Evolutionary conservation across 1,140 invertebrate genomes (phyloP), one percentile per base, ranked within the genome.

Genomic region (Oreohelix idahoensis): DNA sequence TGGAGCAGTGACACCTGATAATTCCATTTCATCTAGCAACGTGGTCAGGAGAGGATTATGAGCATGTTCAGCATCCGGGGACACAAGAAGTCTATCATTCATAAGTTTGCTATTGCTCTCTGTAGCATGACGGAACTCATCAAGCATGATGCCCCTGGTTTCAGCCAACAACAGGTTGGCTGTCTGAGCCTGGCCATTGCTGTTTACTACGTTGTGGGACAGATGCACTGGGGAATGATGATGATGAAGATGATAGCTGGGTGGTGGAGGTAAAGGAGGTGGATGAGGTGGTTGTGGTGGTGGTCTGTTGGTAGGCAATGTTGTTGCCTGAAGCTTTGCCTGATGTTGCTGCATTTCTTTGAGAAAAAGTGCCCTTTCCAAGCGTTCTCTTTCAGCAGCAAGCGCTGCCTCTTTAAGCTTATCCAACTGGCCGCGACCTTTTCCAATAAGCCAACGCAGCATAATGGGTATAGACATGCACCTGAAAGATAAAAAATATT

Each of bases 381-480:
- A 13, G 29, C 45, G 36, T 23, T 71, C 53, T 38, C 80, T 63
- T 66, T 82, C 78, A 26, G 78, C 69, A 35, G 86, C 84, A 49
- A 73, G 69, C 8, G 86, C 86, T 45, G 82, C 86, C 29, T 80
- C 86, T 42, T 82, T 84, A 53, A 86, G 80, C 29, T 88, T 89
- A 39, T 87, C 83, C 36, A 92, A 84, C 71, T 91, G 86, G 49
- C 84, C 86, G 23, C 84, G 88, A 29, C 92, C 92, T 84, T 94
- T 95, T 84, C 94, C 94, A 13, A 96, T 94, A 13, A 97, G 92
- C 4, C 95, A 94, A 84, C 96, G 94, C 93, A 96, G 94, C 4
- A 97, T 97, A 32, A 98, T 94, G 8, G 98, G 98, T 90, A 99
- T 97, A 26, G 97, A 98, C 84, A 97, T 94, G 86, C 95, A 97